Evolutionary conservation across 1,140 invertebrate species (phyloP).

Genomic region (Cherax quadricarinatus): DNA sequence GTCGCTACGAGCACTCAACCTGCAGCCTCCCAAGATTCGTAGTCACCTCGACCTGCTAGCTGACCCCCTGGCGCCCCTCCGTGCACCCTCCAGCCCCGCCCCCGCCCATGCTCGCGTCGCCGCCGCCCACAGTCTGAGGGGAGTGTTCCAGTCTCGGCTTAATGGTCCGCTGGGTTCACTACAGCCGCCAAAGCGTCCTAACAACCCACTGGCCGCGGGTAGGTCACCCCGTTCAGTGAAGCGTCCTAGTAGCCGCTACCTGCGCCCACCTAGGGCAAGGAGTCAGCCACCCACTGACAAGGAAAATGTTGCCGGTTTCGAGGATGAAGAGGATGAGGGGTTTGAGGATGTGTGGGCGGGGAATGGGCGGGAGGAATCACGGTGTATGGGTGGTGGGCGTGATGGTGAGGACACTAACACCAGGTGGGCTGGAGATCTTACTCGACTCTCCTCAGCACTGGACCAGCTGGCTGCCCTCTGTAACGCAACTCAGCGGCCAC

Average conservation of each 20-base stretch:
- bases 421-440: constrained; percentile 57
- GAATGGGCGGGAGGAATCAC: constrained; percentile 41
- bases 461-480: constrained; percentile 61
- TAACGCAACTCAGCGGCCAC: constrained; percentile 51
- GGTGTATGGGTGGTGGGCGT: constrained; percentile 28
- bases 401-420: constrained; percentile 35
- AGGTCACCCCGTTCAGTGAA: constrained; percentile 52
- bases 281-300: constrained; percentile 59
- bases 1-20: constrained; percentile 50
- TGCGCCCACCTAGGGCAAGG: constrained; percentile 46
- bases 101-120: constrained; percentile 44
- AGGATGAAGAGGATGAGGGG: constrained; percentile 62
- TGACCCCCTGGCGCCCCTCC: constrained; percentile 52
- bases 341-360: constrained; percentile 63
- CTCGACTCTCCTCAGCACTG: constrained; percentile 57
- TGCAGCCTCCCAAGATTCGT: constrained; percentile 62
- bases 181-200: constrained; percentile 34
- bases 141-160: constrained; percentile 49
- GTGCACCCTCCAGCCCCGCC: constrained; percentile 31
- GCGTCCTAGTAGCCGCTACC: constrained; percentile 17
- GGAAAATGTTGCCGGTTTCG: constrained; percentile 36
- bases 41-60: constrained; percentile 58
- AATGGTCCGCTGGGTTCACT: constrained; percentile 53
- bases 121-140: constrained; percentile 52
- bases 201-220: not conserved